These are phyloP conservation scores for Polyergus mexicanus DNA, from an alignment of 1,140 invertebrate species.

Conservation along the genomic window DNA sequence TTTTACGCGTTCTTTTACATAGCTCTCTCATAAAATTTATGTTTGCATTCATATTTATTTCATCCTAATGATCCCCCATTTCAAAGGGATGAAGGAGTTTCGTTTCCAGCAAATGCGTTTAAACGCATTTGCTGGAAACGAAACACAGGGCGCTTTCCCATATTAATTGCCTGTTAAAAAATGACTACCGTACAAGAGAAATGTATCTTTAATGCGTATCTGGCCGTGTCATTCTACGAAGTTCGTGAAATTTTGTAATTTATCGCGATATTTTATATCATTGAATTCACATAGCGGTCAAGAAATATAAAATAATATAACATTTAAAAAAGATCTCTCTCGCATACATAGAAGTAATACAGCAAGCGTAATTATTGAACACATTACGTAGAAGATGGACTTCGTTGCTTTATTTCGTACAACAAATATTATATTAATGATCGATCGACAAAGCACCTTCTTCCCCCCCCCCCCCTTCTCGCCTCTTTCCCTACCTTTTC, in stretches of 20 bases:
- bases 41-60: conserved; percentile 42
- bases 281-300: background rate
- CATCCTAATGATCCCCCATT: conserved; percentile 7
- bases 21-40: conserved; percentile 36
- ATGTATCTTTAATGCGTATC: conserved; percentile 19
- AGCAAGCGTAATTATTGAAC: too few species aligned
- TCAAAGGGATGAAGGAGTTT: conserved; percentile 16
- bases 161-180: conserved; percentile 38
- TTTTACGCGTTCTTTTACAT: background rate
- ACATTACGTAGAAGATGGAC: background rate
- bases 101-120: conserved; percentile 18
- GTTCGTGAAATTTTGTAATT: background rate
- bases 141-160: background rate
- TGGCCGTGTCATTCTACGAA: background rate
- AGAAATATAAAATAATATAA: background rate
- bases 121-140: too few species aligned
- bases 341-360: background rate
- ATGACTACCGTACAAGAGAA: conserved; percentile 10
- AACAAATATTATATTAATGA: background rate
- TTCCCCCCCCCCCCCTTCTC: too few species aligned
- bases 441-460: too few species aligned
- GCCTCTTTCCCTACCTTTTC: too few species aligned
- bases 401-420: background rate
- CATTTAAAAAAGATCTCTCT: background rate
- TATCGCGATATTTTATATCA: background rate